Evolutionary conservation across 1,140 invertebrate species (phyloP).

Genomic region (Danaus plexippus): DNA sequence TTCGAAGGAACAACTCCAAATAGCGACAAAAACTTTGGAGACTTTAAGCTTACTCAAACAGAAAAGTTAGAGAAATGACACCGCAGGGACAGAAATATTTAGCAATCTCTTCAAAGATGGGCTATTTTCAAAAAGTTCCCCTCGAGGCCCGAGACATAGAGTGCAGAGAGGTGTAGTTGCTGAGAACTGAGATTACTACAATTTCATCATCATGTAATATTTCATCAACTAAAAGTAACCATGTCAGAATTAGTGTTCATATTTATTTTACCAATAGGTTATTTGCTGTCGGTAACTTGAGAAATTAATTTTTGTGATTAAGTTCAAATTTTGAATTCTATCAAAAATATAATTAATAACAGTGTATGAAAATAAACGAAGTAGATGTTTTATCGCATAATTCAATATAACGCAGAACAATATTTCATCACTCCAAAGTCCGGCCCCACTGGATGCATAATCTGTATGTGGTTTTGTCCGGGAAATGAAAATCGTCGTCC

Average conservation of each 20-base stretch:
- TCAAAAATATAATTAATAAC: too few species aligned
- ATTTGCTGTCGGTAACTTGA: too few species aligned
- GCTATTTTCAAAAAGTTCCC: constrained; percentile 40
- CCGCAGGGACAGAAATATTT: constrained; percentile 48
- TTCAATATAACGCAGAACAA: background rate
- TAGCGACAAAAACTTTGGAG: constrained; percentile 33
- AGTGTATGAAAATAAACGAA: too few species aligned
- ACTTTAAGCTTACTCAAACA: constrained; percentile 44
- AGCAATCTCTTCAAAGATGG: constrained; percentile 46
- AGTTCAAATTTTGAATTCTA: too few species aligned
- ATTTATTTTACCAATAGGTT: too few species aligned
- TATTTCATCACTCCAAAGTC: constrained; percentile 11
- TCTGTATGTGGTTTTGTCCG: constrained; percentile 23
- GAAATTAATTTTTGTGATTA: too few species aligned
- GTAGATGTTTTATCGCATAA: too few species aligned
- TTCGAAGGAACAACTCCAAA: too few species aligned
- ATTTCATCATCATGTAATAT: too few species aligned
- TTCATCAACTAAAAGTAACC: too few species aligned
- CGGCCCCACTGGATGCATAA: constrained; percentile 14
- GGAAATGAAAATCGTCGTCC: constrained; percentile 47
- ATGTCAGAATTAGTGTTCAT: too few species aligned
- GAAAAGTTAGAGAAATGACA: constrained; percentile 57
- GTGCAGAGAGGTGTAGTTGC: constrained; percentile 4
- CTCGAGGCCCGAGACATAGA: constrained; percentile 26
- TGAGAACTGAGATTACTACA: background rate